Evolutionary conservation across 92 coral and sea anemone genomes (phyloP).

Genomic region (Siderastrea siderea): DNA sequence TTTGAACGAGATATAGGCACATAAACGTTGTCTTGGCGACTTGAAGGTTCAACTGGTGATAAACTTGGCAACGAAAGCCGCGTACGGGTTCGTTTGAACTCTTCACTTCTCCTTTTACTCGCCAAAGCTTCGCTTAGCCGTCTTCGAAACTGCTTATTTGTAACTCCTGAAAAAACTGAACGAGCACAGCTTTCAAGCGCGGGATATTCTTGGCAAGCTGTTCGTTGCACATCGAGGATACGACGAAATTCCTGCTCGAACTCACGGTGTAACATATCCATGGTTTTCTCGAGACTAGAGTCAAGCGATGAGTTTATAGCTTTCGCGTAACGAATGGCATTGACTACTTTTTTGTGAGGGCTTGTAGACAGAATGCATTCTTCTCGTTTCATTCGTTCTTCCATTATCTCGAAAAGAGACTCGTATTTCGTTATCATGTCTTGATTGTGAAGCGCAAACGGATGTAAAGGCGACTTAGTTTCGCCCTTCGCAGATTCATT

Average conservation of each 20-base stretch:
- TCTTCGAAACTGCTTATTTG: constrained; percentile 74
- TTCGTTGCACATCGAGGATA: constrained; percentile 78
- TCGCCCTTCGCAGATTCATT: constrained; percentile 13
- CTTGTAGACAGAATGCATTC: constrained; percentile 83
- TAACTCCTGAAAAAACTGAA: constrained; percentile 36
- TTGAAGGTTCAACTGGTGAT: constrained; percentile 23
- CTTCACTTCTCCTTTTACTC: constrained; percentile 65
- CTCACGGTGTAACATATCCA: constrained; percentile 61
- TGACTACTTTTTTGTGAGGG: constrained; percentile 79
- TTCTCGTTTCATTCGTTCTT: constrained; percentile 83
- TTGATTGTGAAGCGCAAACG: constrained; percentile 13
- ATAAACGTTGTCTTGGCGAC: constrained; percentile 18
- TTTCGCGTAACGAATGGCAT: constrained; percentile 81
- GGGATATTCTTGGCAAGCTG: constrained; percentile 53
- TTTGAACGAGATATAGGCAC: constrained; percentile 68
- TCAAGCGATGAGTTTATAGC: constrained; percentile 74
- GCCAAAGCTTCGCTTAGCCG: constrained; percentile 67
- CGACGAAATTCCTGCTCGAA: constrained; percentile 90
- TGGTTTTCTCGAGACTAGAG: constrained; percentile 70
- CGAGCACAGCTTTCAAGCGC: background rate
- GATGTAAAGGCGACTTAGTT: background rate
- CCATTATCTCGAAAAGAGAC: constrained; percentile 69
- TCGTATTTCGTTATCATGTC: constrained; percentile 11
- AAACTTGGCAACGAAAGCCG: constrained; percentile 71
- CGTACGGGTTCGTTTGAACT: constrained; percentile 71